A percentile compares a stretch with the other conserved stretches of the same genome.
These are phyloP conservation scores for Unio pictorum DNA, from an alignment of 2,888 invertebrate genomes.

Conservation along the genomic window DNA sequence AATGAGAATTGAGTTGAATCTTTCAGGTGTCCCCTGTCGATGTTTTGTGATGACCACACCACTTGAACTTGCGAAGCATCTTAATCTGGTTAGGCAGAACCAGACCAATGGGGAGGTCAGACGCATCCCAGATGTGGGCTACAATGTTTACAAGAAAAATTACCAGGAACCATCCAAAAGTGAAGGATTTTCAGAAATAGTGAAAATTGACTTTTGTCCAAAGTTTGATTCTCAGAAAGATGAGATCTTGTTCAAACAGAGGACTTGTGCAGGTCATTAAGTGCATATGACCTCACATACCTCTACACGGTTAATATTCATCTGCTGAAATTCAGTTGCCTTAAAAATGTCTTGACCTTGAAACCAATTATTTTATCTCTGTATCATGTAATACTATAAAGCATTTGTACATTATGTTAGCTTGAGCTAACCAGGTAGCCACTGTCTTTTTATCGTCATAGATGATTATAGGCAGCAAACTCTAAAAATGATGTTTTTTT, in stretches of 20 bases:
- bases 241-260: conserved; percentile 57
- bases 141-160: conserved; percentile 65
- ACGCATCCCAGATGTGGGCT: conserved; percentile 68
- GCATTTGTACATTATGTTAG: no score
- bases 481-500: no score
- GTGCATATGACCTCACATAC: no score
- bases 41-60: conserved; percentile 65
- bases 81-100: conserved; percentile 65
- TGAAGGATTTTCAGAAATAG: conserved; percentile 65
- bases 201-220: conserved; percentile 55
- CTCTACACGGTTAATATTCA: no score
- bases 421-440: no score
- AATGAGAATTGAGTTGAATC: not conserved
- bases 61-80: conserved; percentile 60
- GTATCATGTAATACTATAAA: no score
- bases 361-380: no score
- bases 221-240: conserved; percentile 54
- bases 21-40: conserved; percentile 58
- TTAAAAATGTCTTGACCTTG: no score
- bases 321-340: no score
- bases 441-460: no score
- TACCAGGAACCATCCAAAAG: conserved; percentile 53
- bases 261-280: conserved; percentile 50
- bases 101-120: conserved; percentile 59
- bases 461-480: no score